A percentile compares a stretch with the other conserved stretches of the same genome.
These are phyloP conservation scores for Catocala fraxini DNA, from an alignment of 2,888 invertebrate species.

Conservation along the genomic window DNA sequence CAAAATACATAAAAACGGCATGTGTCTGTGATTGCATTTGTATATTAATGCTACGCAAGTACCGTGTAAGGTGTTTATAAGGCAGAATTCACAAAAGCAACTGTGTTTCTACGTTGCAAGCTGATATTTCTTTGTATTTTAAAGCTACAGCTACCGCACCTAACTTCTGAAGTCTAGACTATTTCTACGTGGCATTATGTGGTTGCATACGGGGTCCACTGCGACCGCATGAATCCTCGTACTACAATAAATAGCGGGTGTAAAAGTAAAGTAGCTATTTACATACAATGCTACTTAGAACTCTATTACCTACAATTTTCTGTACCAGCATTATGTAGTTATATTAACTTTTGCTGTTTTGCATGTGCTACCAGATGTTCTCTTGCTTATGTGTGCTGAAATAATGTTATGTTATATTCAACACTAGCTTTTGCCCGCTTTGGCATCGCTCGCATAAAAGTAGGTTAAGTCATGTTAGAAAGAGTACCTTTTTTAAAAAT, in stretches of 20 bases:
- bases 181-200: slow-evolving; percentile 2
- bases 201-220: slow-evolving; percentile 7
- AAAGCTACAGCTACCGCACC: background rate
- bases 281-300: slow-evolving; percentile 14
- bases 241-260: slow-evolving; percentile 14
- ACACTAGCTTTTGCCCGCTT: too few relatives aligned
- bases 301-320: slow-evolving; percentile 7
- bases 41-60: too few relatives aligned
- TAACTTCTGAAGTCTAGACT: slow-evolving; percentile 9
- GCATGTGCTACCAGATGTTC: background rate
- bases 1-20: too few relatives aligned
- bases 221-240: slow-evolving; percentile 6
- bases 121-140: background rate
- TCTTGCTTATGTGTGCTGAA: background rate
- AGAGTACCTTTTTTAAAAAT: too few relatives aligned
- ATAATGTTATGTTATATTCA: too few relatives aligned
- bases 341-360: background rate
- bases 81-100: background rate
- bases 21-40: too few relatives aligned
- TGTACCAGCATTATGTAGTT: background rate
- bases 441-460: too few relatives aligned
- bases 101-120: too few relatives aligned
- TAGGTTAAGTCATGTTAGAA: too few relatives aligned
- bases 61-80: too few relatives aligned
- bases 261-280: slow-evolving; percentile 20